Conservation (phyloP, 2,113 vertebrate species). For the Alouatta palliata region DNA sequence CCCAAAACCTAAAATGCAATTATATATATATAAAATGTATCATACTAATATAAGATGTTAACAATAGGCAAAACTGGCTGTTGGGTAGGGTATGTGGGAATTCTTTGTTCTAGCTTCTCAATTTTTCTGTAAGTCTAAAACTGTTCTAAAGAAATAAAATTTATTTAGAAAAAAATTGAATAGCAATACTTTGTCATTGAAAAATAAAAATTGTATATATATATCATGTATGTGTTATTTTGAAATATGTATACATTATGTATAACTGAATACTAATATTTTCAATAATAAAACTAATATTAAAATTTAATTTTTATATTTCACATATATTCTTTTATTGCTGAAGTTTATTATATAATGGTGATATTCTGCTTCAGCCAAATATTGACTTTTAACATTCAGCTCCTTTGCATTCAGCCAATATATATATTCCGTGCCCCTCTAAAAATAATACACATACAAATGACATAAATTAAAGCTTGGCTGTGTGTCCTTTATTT, state of each 20-base stretch:
- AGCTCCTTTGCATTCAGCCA: slow-evolving; percentile 33
- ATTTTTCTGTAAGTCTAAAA: too few species aligned
- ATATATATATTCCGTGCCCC: slow-evolving; percentile 15
- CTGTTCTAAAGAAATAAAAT: too few species aligned
- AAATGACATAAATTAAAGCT: slow-evolving; percentile 42
- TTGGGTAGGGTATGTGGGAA: too few species aligned
- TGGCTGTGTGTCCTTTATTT: slow-evolving; percentile 17
- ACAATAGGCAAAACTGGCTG: too few species aligned
- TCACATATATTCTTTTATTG: neutral
- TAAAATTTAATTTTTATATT: slow-evolving; percentile 18
- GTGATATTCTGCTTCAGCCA: slow-evolving; percentile 35
- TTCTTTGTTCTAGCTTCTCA: too few species aligned
- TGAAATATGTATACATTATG: neutral
- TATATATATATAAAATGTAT: too few species aligned
- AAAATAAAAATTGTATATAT: neutral
- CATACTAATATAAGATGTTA: too few species aligned
- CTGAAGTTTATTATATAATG: slow-evolving; percentile 25
- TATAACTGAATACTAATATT: neutral
- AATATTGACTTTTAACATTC: slow-evolving; percentile 51
- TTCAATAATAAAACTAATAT: slow-evolving; percentile 2
- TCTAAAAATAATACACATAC: slow-evolving; percentile 38
- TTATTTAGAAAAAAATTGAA: neutral
- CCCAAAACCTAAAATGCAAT: too few species aligned
- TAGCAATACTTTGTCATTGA: neutral
- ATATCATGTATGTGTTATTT: neutral